phyloP scores from a whole-genome alignment of 1,140 invertebrate species.

The Saccostrea cuccullata region DNA sequence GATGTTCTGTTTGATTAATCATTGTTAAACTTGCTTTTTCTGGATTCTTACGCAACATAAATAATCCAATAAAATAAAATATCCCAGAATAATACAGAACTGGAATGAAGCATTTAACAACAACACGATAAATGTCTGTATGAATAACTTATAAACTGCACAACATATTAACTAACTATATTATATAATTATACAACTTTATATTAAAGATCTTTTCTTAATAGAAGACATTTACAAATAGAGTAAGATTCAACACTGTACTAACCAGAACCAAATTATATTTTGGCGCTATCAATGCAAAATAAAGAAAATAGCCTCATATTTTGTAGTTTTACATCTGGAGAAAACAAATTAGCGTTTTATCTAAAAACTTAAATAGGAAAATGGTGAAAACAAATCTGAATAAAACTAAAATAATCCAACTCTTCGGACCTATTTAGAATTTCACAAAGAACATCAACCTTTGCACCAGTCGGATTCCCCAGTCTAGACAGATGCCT shows the following conservation, averaged over 20 bases:
- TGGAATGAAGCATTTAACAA: conserved; percentile 47
- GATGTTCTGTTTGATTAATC: conserved; percentile 10
- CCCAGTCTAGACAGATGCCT: conserved; percentile 1
- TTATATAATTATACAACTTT: conserved; percentile 42
- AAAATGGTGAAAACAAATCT: neutral
- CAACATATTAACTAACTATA: conserved; percentile 43
- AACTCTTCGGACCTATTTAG: neutral
- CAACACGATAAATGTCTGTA: conserved; percentile 38
- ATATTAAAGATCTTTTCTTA: conserved; percentile 8
- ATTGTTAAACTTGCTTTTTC: neutral
- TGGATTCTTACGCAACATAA: neutral
- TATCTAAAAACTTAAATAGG: neutral
- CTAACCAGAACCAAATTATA: conserved; percentile 42
- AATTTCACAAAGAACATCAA: conserved; percentile 13
- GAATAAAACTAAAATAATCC: no score
- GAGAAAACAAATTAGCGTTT: neutral
- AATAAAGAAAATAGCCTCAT: conserved; percentile 11
- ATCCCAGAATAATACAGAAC: conserved; percentile 27
- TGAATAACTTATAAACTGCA: conserved; percentile 49
- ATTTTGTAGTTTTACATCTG: neutral
- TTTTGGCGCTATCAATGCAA: conserved; percentile 47
- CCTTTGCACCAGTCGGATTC: neutral
- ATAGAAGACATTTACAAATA: conserved; percentile 1
- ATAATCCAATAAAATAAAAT: conserved; percentile 10
- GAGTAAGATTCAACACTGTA: conserved; percentile 25